Base-by-base conservation (phyloP, 2,888 invertebrate genomes). In the Podabrus alpinus region DNA sequence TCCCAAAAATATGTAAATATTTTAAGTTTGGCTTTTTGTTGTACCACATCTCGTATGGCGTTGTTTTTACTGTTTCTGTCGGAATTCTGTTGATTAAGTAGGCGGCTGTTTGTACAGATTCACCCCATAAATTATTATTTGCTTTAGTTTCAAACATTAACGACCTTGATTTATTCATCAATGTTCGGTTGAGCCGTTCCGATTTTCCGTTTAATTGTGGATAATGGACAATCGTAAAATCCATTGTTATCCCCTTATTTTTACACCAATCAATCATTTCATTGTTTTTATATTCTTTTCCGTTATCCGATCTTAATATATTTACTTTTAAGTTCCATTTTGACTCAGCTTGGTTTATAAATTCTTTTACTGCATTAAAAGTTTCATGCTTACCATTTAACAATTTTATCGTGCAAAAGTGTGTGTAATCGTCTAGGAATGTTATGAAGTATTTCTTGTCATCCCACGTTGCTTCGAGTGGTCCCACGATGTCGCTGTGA, bases 371-470 rank as follows among this genome's bases (percentile, higher is more conserved):
- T n/a, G n/a, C n/a, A n/a, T n/a, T n/a, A n/a, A n/a, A n/a, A n/a
- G n/a, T n/a, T n/a, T n/a, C n/a, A n/a, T n/a, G n/a, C n/a, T n/a
- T n/a, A n/a, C n/a, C n/a, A n/a, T n/a, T n/a, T n/a, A n/a, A n/a
- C n/a, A n/a, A n/a, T n/a, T n/a, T 60, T 60, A 77, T 79, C 69
- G 83, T 81, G 77, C 81, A 79, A 71, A 82, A 84, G 72, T 84
- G 83, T 19, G 82, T 85, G 78, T 69, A 85, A 25, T 85, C 78
- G 78, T 85, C 85, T 71, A 85, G 74, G 79, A 85, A 84, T 4
- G 82, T 24, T 9, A 84, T 79, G 79, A 83, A 83, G 73, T 85
- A 83, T 24, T 82, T 83, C 74, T 83, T 82, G 29, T 79, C 76
- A 73, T 85, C 79, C 0, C 83, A 83, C 0, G 81, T 7, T 70